A percentile compares a stretch with the other conserved stretches of the same genome.
phyloP scores from a whole-genome alignment of 37 sponge, comb jelly and placozoan species.

The Mnemiopsis leidyi region DNA sequence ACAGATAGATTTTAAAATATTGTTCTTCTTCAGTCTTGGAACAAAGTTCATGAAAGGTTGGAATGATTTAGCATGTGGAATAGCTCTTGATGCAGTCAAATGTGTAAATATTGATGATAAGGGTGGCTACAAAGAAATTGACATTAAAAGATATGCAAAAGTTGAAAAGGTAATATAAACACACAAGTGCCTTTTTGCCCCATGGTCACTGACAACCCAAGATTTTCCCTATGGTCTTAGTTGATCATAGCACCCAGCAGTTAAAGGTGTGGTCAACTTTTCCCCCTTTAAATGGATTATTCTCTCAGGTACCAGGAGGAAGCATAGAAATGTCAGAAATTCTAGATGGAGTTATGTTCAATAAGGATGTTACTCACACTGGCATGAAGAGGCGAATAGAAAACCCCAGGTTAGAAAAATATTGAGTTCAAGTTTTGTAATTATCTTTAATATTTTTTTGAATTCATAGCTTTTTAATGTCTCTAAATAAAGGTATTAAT shows the following conservation, averaged over 20 bases:
- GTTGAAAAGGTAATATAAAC: conserved; percentile 94
- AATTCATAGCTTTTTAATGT: too few relatives aligned
- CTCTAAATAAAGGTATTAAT: too few relatives aligned
- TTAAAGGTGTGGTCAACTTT: too few relatives aligned
- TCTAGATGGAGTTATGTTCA: conserved; percentile 88
- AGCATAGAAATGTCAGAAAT: conserved; percentile 85
- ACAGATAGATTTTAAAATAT: too few relatives aligned
- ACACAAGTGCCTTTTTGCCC: too few relatives aligned
- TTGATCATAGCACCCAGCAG: too few relatives aligned
- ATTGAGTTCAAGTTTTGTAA: too few relatives aligned
- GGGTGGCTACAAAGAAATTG: conserved; percentile 83
- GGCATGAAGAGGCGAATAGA: conserved; percentile 82
- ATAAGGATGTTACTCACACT: conserved; percentile 96
- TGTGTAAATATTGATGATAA: conserved; percentile 78
- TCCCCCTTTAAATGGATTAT: too few relatives aligned
- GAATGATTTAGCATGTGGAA: conserved; percentile 86
- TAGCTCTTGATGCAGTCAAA: conserved; percentile 89
- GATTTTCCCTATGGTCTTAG: too few relatives aligned
- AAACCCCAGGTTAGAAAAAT: conserved; percentile 30
- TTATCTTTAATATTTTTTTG: too few relatives aligned
- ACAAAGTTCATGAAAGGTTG: conserved; percentile 92
- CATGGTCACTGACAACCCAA: too few relatives aligned
- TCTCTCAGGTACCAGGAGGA: conserved; percentile 83
- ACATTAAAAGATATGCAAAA: conserved; percentile 94
- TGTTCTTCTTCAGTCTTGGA: conserved; percentile 74